A percentile compares a stretch with the other conserved stretches of the same genome.
Conservation (phyloP, 1,140 invertebrate species). For the Ruditapes philippinarum region DNA sequence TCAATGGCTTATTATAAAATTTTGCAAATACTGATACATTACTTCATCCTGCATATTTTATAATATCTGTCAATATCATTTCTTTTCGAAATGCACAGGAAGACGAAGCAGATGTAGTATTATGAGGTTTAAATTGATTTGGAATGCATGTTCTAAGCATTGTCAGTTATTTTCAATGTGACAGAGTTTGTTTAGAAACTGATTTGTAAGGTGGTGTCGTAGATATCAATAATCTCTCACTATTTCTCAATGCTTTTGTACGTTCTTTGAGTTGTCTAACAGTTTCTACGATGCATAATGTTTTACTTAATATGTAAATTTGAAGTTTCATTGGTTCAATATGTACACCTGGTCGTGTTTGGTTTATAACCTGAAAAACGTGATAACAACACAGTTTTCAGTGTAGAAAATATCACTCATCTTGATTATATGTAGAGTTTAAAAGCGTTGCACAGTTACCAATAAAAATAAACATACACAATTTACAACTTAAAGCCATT, state of each 20-base stretch:
- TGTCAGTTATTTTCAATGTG: background rate
- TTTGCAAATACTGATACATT: background rate
- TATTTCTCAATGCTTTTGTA: background rate
- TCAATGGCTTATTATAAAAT: background rate
- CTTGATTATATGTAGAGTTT: background rate
- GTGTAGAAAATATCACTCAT: background rate
- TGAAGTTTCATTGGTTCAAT: background rate
- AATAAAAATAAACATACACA: constrained; percentile 24
- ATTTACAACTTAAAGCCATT: background rate
- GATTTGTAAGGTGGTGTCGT: background rate
- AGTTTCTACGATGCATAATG: background rate
- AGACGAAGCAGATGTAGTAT: background rate
- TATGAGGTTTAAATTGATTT: background rate
- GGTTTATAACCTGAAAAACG: background rate
- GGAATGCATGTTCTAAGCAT: background rate
- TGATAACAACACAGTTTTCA: background rate
- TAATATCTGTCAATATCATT: too few species aligned
- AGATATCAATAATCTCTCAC: constrained; percentile 2
- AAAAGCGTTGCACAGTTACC: background rate
- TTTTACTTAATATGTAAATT: background rate
- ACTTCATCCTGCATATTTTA: background rate
- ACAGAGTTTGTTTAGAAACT: background rate
- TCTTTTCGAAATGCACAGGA: background rate
- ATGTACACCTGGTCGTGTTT: background rate
- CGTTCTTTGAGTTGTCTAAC: background rate